Conservation (phyloP, 2,113 vertebrate genomes). For the Gambusia affinis region DNA sequence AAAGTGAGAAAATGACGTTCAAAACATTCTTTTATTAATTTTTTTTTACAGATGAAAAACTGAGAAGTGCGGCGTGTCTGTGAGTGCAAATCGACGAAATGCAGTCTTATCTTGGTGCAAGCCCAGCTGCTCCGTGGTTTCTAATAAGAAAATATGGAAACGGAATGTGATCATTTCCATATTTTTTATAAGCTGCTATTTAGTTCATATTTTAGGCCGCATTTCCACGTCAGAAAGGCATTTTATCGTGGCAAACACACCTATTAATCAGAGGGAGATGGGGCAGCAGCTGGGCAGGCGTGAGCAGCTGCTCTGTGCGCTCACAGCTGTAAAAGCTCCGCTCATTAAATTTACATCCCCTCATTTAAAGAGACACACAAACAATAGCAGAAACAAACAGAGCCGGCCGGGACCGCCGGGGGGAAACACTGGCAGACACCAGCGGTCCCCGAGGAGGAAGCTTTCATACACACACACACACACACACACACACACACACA, state of each 20-base stretch:
- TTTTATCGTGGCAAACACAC: neutral
- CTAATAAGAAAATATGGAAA: no score
- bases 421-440: constrained; percentile 62
- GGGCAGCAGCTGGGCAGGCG: neutral
- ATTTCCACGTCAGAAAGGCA: neutral
- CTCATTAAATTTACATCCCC: constrained; percentile 50
- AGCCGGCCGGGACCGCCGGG: constrained; percentile 28
- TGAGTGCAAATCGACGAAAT: no score
- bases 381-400: constrained; percentile 49
- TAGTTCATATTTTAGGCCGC: neutral
- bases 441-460: constrained; percentile 39
- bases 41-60: no score
- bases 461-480: constrained; percentile 27
- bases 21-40: no score
- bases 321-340: constrained; percentile 34
- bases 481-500: neutral
- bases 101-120: no score
- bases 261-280: neutral
- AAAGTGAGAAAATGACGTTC: no score
- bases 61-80: no score
- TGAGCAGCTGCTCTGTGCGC: constrained; percentile 16
- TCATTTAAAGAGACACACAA: constrained; percentile 55
- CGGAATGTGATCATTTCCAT: no score
- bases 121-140: no score
- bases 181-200: neutral